Percentiles rank a stretch among this genome's conserved stretches.
phyloP scores from a whole-genome alignment of 2,888 invertebrate genomes.

The Periphyllus acericola region DNA sequence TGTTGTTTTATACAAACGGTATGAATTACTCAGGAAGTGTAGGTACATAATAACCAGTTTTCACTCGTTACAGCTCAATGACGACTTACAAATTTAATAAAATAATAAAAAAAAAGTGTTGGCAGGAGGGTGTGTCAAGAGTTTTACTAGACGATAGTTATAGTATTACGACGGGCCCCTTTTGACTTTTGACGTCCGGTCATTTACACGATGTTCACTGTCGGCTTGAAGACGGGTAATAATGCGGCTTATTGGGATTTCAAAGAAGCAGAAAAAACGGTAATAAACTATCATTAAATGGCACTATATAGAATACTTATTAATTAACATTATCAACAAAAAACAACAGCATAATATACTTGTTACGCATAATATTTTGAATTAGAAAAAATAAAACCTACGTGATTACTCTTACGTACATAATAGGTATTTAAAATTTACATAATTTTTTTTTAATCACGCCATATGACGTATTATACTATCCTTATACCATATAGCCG shows the following conservation, averaged over 20 bases:
- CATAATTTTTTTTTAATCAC: constrained; percentile 19
- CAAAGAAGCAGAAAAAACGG: neutral
- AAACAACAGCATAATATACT: neutral
- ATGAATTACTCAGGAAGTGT: constrained; percentile 25
- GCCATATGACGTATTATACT: neutral
- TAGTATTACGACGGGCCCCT: constrained; percentile 46
- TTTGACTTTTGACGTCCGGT: constrained; percentile 54
- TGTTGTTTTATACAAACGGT: neutral
- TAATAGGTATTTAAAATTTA: constrained; percentile 20
- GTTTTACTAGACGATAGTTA: neutral
- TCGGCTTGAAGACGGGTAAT: neutral
- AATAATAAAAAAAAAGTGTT: constrained; percentile 48
- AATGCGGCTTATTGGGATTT: constrained; percentile 30
- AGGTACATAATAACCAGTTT: constrained; percentile 35
- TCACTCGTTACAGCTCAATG: constrained; percentile 28
- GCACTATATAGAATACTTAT: neutral
- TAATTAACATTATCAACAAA: neutral
- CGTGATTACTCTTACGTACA: neutral
- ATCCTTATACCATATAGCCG: neutral
- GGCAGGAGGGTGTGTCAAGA: constrained; percentile 50
- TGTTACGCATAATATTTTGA: neutral
- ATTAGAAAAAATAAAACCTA: constrained; percentile 25
- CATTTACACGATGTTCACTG: constrained; percentile 21
- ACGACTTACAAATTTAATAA: constrained; percentile 52
- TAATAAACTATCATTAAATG: constrained; percentile 8